These are phyloP conservation scores for Salarias fasciatus DNA, from an alignment of 2,797 vertebrate genomes.

Conservation along the genomic window DNA sequence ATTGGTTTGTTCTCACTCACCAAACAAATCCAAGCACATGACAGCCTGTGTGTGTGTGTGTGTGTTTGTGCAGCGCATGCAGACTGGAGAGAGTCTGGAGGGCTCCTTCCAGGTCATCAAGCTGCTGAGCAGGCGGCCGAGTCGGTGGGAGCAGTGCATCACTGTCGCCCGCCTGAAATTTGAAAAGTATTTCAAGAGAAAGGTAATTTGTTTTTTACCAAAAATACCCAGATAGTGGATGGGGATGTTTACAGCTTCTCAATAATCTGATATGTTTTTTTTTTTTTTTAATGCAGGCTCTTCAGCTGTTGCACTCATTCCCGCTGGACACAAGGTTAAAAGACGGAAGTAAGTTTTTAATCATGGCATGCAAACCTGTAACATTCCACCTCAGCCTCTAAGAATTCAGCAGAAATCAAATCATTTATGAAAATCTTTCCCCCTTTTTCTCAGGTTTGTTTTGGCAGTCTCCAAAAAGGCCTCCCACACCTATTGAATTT, in stretches of 20 bases:
- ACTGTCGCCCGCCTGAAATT: conserved; percentile 93
- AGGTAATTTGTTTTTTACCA: conserved; percentile 80
- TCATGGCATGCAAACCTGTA: not conserved
- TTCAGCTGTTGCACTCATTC: conserved; percentile 96
- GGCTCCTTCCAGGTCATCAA: conserved; percentile 97
- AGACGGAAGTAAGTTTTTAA: conserved; percentile 92
- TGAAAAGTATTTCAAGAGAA: conserved; percentile 98
- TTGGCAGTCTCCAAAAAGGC: conserved; percentile 99
- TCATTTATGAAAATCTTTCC: too few relatives aligned
- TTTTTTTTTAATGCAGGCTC: conserved; percentile 80
- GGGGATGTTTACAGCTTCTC: not conserved
- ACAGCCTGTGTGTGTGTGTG: conserved; percentile 2
- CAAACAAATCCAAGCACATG: not conserved
- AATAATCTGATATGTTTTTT: not conserved
- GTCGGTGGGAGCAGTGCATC: conserved; percentile 91
- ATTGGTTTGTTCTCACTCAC: too few relatives aligned
- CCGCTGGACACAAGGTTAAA: conserved; percentile 96
- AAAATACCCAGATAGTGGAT: conserved; percentile 2
- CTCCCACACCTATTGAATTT: conserved; percentile 93
- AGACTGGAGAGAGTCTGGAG: conserved; percentile 93
- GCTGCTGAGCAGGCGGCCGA: conserved; percentile 91
- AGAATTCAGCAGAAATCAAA: too few relatives aligned
- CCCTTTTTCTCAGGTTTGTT: conserved; percentile 87
- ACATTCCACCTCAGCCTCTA: too few relatives aligned
- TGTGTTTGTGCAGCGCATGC: conserved; percentile 87